Evolutionary conservation across 1,140 invertebrate species (phyloP).

Genomic region (Pomacea maculata): DNA sequence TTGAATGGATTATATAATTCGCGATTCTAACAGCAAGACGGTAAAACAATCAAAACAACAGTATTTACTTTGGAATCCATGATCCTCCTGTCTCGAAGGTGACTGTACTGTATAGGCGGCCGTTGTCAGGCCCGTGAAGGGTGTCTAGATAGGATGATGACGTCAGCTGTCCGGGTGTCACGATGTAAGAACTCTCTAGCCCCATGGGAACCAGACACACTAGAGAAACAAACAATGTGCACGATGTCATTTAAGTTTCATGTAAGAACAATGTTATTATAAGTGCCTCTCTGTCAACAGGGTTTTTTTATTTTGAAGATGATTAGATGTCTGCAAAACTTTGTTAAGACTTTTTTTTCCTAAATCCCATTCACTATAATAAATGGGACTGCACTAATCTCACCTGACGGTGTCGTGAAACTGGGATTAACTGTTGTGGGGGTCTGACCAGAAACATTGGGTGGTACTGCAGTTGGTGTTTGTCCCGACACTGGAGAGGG

Average conservation of each 20-base stretch:
- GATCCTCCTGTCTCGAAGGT: constrained; percentile 18
- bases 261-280: no score
- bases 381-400: no score
- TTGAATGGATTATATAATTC: neutral
- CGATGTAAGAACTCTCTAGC: constrained; percentile 35
- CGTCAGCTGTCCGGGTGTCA: constrained; percentile 40
- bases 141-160: constrained; percentile 34
- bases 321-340: neutral
- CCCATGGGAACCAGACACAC: constrained; percentile 48
- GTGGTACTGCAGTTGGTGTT: constrained; percentile 13
- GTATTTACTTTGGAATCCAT: constrained; percentile 40
- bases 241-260: no score
- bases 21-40: neutral
- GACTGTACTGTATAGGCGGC: constrained; percentile 37
- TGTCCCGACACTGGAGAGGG: neutral
- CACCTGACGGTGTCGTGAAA: no score
- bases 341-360: no score
- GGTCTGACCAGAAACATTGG: neutral
- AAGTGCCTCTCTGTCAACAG: no score
- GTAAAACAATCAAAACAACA: neutral
- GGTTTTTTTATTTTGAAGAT: neutral
- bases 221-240: constrained; percentile 15
- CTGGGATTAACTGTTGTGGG: neutral
- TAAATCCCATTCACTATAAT: no score
- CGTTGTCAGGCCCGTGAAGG: constrained; percentile 23